These are phyloP conservation scores for Cantharis lateralis DNA, from an alignment of 2,888 invertebrate species.

Conservation along the genomic window DNA sequence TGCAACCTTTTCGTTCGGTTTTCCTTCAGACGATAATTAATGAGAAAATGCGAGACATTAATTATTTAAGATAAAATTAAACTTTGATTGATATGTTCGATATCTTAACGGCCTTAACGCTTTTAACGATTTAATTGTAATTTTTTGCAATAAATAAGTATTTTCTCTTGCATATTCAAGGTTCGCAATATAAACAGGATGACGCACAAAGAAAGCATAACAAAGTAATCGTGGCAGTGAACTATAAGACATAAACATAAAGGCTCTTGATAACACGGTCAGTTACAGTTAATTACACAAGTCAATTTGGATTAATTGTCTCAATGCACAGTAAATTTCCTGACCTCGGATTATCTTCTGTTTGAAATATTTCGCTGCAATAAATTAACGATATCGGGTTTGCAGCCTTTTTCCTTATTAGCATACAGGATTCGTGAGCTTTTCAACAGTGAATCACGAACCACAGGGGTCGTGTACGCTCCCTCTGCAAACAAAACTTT, in stretches of 20 bases:
- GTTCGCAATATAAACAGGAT: not conserved
- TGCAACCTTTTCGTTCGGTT: not conserved
- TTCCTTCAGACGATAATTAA: not conserved
- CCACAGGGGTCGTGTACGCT: not conserved
- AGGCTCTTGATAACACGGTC: slow-evolving; percentile 18
- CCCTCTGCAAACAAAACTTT: not conserved
- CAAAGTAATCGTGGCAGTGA: slow-evolving; percentile 9
- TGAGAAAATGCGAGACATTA: not conserved
- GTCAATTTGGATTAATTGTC: slow-evolving; percentile 28
- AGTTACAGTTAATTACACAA: slow-evolving; percentile 27
- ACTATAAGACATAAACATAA: slow-evolving; percentile 11
- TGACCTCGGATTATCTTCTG: slow-evolving; percentile 25
- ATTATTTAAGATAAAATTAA: not conserved
- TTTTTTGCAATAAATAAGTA: not conserved
- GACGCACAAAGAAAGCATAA: not conserved
- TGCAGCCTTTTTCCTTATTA: not conserved
- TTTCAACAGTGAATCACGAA: not conserved
- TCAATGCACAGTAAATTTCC: slow-evolving; percentile 19
- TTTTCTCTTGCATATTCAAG: not conserved
- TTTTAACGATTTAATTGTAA: not conserved
- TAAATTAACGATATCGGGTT: not conserved
- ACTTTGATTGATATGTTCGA: not conserved
- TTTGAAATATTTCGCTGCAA: not conserved
- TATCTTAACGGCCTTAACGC: not conserved
- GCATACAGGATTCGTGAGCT: not conserved